Evolutionary conservation across 2,888 invertebrate species (phyloP).

Genomic region (Coleophora flavipennella): DNA sequence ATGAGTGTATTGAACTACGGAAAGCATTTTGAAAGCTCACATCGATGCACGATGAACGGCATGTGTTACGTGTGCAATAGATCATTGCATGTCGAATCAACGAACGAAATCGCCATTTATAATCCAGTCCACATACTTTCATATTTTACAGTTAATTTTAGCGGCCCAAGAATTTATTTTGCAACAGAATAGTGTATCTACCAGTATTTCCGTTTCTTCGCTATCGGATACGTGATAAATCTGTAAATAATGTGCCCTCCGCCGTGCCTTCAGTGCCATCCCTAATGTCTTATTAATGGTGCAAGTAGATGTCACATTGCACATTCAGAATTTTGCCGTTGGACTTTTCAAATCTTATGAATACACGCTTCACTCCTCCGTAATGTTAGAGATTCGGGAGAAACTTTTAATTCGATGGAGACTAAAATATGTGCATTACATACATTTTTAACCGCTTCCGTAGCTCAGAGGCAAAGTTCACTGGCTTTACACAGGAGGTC

Average conservation of each 20-base stretch:
- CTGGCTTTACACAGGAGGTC: too few species aligned
- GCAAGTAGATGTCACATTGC: constrained; percentile 63
- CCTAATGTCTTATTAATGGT: constrained; percentile 69
- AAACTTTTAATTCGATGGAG: too few species aligned
- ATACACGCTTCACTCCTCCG: constrained; percentile 21
- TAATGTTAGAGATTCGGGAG: constrained; percentile 11
- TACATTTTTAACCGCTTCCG: too few species aligned
- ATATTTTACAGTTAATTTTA: too few species aligned
- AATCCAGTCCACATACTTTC: constrained; percentile 7
- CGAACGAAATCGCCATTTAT: constrained; percentile 34
- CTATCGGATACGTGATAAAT: constrained; percentile 54
- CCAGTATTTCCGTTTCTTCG: constrained; percentile 15
- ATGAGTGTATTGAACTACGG: constrained; percentile 54
- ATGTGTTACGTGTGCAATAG: constrained; percentile 52
- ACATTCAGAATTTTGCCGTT: constrained; percentile 44
- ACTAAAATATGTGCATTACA: too few species aligned
- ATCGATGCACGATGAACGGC: constrained; percentile 56
- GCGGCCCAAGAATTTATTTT: too few species aligned
- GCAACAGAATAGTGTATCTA: constrained; percentile 23
- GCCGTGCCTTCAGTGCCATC: constrained; percentile 37
- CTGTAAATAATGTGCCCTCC: constrained; percentile 54
- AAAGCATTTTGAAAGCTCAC: constrained; percentile 68
- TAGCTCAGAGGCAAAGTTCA: too few species aligned
- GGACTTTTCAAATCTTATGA: constrained; percentile 30
- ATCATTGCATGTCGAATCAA: constrained; percentile 39